Base-by-base conservation (phyloP, 2,113 vertebrate species). In the Pygoscelis antarcticus region DNA sequence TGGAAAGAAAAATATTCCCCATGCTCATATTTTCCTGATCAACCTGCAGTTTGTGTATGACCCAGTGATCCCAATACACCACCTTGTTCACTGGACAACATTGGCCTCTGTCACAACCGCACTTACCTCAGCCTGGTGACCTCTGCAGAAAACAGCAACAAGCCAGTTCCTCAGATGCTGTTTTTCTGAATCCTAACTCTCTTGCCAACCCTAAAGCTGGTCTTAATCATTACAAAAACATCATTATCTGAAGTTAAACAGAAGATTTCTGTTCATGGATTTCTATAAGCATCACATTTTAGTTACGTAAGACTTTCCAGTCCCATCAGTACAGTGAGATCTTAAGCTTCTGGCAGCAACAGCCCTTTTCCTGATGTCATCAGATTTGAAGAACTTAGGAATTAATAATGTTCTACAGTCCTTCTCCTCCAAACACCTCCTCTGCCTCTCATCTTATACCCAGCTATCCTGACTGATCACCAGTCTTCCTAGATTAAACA, bases 241-340 rank as follows among this genome's bases (percentile, higher is more conserved):
- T 29, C 16, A 72, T 69, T 79, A 64, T 76, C 26, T 72, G 49
- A 90, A 83, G n/a, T 64, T 80, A 90, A 95, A 79, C 49, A 83
- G 34, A 66, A 38, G 20, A 38, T 60, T 87, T 81, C 49, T 81
- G 54, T 42, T 77, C 32, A 23, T 13, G 1, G 26, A 76, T 69
- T 92, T 69, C 46, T 51, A 40, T 55, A 65, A 69, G 25, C 44
- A 46, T 36, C 2, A 2, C 46, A 30, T 72, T 93, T 82, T 44
- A 17, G 22, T 74, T 87, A 84, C 0, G 0, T 23, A 55, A 30
- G 16, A 61, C 64, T 91, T 87, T 72, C 40, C 1, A 0, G 18
- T 62, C 42, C 47, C 29, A 11, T 44, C 10, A 44, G 38, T 42
- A 76, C 42, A 62, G 62, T 11, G 47, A 60, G 47, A 79, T 46